Conservation (phyloP, 2,113 vertebrate species). For the Crypturellus undulatus region DNA sequence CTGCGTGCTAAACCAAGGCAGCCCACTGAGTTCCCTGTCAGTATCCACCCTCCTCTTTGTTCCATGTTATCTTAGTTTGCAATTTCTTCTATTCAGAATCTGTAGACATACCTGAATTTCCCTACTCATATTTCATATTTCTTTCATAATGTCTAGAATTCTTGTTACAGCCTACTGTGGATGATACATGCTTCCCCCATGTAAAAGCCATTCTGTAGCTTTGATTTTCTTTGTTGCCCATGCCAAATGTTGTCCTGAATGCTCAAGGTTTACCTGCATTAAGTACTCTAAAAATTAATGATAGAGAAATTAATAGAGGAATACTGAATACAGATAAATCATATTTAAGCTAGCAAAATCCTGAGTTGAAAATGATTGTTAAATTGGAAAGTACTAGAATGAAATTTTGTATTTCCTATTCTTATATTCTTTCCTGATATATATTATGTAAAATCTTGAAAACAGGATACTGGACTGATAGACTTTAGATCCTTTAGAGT, state of each 20-base stretch:
- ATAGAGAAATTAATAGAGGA: background rate
- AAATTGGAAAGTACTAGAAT: background rate
- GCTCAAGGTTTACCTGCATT: background rate
- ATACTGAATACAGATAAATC: background rate
- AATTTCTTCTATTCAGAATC: background rate
- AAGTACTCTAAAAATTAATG: background rate
- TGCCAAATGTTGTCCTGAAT: background rate
- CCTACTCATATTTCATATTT: background rate
- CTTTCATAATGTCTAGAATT: background rate
- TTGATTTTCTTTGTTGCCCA: background rate
- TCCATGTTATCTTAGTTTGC: background rate
- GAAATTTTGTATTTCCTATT: background rate
- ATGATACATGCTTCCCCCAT: background rate
- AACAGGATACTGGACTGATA: background rate
- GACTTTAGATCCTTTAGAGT: background rate
- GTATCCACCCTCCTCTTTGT: background rate
- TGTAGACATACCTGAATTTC: background rate
- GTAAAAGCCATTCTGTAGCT: background rate
- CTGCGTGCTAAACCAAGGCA: background rate
- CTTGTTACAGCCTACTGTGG: rapidly evolving
- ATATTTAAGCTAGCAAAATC: background rate
- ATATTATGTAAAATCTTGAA: background rate
- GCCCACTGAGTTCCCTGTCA: background rate
- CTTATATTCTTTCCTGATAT: background rate
- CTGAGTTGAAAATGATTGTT: background rate